phyloP scores from a whole-genome alignment of 2,113 vertebrate genomes.

The Calidris pugnax region DNA sequence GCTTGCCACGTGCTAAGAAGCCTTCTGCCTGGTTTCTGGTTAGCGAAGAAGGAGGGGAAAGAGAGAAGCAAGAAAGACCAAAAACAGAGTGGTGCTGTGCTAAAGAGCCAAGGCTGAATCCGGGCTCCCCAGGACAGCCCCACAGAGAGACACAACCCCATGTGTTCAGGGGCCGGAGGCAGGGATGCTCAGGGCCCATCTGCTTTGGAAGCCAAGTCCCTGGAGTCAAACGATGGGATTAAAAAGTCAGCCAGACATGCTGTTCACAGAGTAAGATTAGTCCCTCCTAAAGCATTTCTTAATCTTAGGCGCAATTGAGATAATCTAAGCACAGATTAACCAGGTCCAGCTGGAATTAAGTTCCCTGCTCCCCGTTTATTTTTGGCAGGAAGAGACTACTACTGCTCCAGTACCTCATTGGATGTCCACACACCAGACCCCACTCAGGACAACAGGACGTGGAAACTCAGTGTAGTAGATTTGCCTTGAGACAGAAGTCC shows the following conservation, averaged over 20 bases:
- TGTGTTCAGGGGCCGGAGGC: fast-evolving
- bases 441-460: fast-evolving
- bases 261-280: not conserved
- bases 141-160: not conserved
- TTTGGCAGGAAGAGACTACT: not conserved
- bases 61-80: not conserved
- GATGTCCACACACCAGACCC: fast-evolving
- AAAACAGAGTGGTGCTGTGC: not conserved
- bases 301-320: not conserved
- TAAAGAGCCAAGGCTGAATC: not conserved
- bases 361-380: not conserved
- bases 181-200: not conserved
- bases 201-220: not conserved
- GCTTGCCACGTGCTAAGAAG: not conserved
- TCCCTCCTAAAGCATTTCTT: not conserved
- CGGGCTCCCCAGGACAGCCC: not conserved
- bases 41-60: not conserved
- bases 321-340: constrained; percentile 55
- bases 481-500: fast-evolving
- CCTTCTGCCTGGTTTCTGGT: not conserved
- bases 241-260: not conserved
- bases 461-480: not conserved
- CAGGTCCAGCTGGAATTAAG: not conserved
- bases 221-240: not conserved
- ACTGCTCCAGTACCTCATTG: fast-evolving